Conservation (phyloP, 2,888 invertebrate species). For the Phymatocera aterrima region DNA sequence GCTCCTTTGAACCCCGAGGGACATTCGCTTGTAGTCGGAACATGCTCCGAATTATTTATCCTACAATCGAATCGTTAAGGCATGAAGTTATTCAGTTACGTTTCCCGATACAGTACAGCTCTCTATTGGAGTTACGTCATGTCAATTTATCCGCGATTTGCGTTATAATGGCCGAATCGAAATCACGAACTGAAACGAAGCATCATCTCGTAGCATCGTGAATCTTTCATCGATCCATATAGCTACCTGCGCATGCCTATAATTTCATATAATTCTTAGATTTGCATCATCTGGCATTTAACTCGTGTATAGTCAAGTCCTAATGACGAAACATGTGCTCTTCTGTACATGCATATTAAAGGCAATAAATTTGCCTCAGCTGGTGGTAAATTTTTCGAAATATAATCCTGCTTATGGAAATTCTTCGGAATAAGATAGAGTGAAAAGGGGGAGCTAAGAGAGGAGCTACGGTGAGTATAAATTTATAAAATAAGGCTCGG, state of each 20-base stretch:
- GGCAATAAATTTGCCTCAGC: constrained; percentile 36
- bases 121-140: neutral
- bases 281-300: constrained; percentile 19
- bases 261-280: neutral
- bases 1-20: constrained; percentile 40
- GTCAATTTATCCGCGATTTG: neutral
- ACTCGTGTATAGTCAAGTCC: constrained; percentile 6
- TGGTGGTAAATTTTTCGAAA: constrained; percentile 24
- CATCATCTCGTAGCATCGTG: neutral
- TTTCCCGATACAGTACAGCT: neutral
- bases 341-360: constrained; percentile 40
- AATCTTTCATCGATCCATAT: neutral
- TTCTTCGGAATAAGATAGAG: constrained; percentile 16
- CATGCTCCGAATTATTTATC: constrained; percentile 32
- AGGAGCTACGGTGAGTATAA: neutral
- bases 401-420: constrained; percentile 38
- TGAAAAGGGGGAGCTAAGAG: constrained; percentile 25
- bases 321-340: constrained; percentile 45
- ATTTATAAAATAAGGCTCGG: no score
- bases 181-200: neutral
- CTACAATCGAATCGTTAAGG: constrained; percentile 9
- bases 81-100: constrained; percentile 25
- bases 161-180: no score
- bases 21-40: constrained; percentile 39
- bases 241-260: neutral